Conservation (phyloP, 2,113 vertebrate genomes). For the Sander lucioperca region DNA sequence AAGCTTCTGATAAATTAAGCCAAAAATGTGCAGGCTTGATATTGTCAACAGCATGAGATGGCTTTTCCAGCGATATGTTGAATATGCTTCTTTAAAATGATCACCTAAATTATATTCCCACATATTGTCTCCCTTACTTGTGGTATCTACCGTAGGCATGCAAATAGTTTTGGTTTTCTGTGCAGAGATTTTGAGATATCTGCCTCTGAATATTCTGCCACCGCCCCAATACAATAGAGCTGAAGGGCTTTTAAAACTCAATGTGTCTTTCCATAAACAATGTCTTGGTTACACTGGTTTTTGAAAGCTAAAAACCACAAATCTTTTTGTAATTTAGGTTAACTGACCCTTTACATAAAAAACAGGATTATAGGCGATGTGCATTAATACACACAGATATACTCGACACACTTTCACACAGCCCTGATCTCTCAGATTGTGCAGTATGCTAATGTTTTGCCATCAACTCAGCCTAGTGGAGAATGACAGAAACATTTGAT, state of each 20-base stretch:
- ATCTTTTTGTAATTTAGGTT: neutral
- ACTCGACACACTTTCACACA: constrained; percentile 10
- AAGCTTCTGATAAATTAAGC: constrained; percentile 46
- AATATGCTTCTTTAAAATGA: neutral
- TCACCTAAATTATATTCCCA: neutral
- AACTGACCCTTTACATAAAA: constrained; percentile 18
- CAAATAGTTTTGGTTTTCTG: neutral
- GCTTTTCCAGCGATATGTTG: neutral
- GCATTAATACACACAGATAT: constrained; percentile 22
- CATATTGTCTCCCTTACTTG: neutral
- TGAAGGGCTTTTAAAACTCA: no score
- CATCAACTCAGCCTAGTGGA: constrained; percentile 66
- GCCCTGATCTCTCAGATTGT: constrained; percentile 57
- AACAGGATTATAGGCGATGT: neutral
- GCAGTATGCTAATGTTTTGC: constrained; percentile 78
- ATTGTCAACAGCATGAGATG: neutral
- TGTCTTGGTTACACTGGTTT: neutral
- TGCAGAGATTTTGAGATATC: neutral
- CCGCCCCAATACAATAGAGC: neutral
- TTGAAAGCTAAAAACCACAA: neutral
- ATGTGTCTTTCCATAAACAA: constrained; percentile 1
- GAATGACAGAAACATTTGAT: constrained; percentile 80
- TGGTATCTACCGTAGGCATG: neutral
- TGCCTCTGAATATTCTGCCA: neutral
- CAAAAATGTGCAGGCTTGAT: constrained; percentile 24